Evolutionary conservation across 2,113 vertebrate genomes (phyloP).

Genomic region (Alligator sinensis): DNA sequence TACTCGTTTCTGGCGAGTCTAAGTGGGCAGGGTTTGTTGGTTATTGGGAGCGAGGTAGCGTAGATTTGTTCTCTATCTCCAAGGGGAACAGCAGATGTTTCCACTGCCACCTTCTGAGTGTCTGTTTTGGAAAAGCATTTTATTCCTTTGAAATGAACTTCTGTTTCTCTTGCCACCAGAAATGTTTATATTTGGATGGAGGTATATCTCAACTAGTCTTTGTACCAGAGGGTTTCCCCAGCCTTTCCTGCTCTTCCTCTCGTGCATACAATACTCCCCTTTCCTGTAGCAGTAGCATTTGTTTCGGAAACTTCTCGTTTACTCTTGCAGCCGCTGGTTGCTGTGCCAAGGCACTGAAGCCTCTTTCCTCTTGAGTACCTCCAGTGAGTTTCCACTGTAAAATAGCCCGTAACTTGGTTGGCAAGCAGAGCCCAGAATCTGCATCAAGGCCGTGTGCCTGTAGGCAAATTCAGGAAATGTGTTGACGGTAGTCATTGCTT

Average conservation of each 20-base stretch:
- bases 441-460: neutral
- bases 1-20: too few species aligned
- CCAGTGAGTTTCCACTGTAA: neutral
- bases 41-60: too few species aligned
- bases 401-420: neutral
- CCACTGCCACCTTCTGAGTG: neutral
- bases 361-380: neutral
- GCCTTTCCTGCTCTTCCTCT: neutral
- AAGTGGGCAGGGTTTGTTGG: too few species aligned
- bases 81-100: constrained; percentile 2
- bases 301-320: neutral
- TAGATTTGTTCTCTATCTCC: too few species aligned
- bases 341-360: neutral
- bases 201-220: neutral
- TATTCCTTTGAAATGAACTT: neutral
- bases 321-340: neutral
- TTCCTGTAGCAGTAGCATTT: neutral
- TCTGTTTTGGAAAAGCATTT: constrained; percentile 18
- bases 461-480: neutral
- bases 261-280: accelerated
- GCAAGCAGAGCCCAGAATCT: neutral
- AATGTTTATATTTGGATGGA: neutral
- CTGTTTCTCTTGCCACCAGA: neutral
- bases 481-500: accelerated
- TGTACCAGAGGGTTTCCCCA: neutral